A percentile compares a stretch with the other conserved stretches of the same genome.
phyloP scores from a whole-genome alignment of 2,797 vertebrate species.

The Limosa lapponica region DNA sequence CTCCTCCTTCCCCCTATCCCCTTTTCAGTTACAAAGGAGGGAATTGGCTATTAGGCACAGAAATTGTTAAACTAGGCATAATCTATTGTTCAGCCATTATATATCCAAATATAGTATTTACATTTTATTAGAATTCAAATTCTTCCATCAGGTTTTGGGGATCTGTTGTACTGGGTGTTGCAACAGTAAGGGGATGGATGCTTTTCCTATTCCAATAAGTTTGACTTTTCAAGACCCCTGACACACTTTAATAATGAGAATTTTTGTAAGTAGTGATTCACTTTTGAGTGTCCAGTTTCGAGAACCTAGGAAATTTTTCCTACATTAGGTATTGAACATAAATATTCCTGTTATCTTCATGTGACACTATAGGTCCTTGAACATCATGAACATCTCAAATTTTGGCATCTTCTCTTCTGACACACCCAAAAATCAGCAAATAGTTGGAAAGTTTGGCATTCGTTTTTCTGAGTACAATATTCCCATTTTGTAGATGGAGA shows the following conservation, averaged over 20 bases:
- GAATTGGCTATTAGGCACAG: background rate
- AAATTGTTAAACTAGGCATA: background rate
- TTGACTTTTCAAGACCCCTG: background rate
- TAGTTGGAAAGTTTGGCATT: background rate
- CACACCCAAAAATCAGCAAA: background rate
- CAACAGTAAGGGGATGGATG: background rate
- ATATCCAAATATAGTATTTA: background rate
- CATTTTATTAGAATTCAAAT: background rate
- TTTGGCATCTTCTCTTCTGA: background rate
- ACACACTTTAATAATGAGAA: background rate
- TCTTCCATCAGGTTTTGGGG: background rate
- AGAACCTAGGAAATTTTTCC: background rate
- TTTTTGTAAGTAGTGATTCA: background rate
- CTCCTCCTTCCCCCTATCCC: rapidly evolving
- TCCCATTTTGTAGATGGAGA: background rate
- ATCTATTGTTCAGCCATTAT: background rate
- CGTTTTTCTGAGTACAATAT: background rate
- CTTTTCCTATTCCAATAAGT: background rate
- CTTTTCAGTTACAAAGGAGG: background rate
- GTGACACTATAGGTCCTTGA: background rate
- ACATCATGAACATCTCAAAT: background rate
- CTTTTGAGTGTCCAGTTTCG: background rate
- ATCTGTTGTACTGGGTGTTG: background rate
- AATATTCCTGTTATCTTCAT: background rate
- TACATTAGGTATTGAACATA: background rate